Conservation (phyloP, 2,113 vertebrate species). For the Erinaceus europaeus region DNA sequence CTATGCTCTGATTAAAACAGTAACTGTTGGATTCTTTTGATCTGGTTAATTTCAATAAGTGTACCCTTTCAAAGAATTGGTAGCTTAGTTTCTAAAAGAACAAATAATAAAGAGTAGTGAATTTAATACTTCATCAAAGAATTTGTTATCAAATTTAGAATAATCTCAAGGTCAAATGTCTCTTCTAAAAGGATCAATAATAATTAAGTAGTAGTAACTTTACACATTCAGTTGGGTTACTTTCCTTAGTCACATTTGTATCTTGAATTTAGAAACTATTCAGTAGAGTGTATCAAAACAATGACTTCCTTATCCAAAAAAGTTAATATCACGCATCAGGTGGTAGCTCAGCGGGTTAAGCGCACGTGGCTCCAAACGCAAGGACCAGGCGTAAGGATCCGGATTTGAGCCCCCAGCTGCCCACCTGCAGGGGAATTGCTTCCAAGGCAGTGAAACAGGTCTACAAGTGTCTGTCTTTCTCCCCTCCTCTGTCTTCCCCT, state of each 20-base stretch:
- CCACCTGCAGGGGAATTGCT: too few relatives aligned
- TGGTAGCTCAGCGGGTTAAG: too few relatives aligned
- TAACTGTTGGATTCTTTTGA: slow-evolving; percentile 42
- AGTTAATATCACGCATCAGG: not conserved
- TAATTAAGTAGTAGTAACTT: slow-evolving; percentile 43
- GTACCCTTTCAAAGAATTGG: slow-evolving; percentile 33
- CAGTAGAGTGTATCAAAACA: not conserved
- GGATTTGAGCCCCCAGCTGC: too few relatives aligned
- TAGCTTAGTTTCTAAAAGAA: slow-evolving; percentile 62
- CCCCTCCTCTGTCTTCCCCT: too few relatives aligned
- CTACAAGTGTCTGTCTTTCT: too few relatives aligned
- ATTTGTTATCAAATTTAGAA: slow-evolving; percentile 52
- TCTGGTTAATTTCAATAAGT: slow-evolving; percentile 52
- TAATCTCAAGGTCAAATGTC: slow-evolving; percentile 51
- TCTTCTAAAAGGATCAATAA: slow-evolving; percentile 7
- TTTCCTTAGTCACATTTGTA: slow-evolving; percentile 48
- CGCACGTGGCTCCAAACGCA: too few relatives aligned
- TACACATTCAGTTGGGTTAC: slow-evolving; percentile 29
- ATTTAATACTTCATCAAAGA: slow-evolving; percentile 28
- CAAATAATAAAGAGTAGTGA: slow-evolving; percentile 32
- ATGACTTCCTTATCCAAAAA: not conserved
- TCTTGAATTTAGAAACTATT: slow-evolving; percentile 3
- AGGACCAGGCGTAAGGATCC: too few relatives aligned
- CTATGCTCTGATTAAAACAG: slow-evolving; percentile 32
- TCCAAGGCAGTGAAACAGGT: too few relatives aligned